These are phyloP conservation scores for Agrypnia vestita DNA, from an alignment of 1,140 invertebrate genomes.

Conservation along the genomic window DNA sequence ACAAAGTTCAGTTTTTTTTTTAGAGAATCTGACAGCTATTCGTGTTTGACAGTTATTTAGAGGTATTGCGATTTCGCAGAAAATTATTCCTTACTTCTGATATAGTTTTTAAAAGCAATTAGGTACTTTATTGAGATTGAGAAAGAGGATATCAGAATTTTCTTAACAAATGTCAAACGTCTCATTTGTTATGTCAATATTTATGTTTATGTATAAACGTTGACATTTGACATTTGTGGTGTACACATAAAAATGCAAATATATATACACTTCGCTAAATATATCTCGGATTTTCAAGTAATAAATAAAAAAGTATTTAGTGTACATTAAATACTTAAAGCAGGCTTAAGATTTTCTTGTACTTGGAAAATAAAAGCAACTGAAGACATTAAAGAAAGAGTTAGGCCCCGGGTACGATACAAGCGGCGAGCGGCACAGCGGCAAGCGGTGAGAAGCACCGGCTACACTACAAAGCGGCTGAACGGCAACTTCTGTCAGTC, in stretches of 20 bases:
- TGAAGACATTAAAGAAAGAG: background rate
- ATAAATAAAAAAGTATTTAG: no score
- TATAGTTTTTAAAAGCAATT: background rate
- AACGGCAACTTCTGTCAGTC: no score
- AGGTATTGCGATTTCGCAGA: background rate
- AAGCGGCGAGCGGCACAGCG: no score
- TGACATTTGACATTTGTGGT: background rate
- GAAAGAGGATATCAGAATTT: background rate
- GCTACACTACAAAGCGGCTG: no score
- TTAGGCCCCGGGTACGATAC: no score
- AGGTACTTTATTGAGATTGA: background rate
- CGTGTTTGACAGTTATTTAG: background rate
- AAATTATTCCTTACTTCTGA: background rate
- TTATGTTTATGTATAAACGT: background rate
- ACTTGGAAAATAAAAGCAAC: background rate
- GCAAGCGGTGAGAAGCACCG: no score
- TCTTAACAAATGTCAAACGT: background rate
- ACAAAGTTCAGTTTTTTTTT: slow-evolving; percentile 1
- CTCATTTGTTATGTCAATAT: background rate
- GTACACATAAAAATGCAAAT: no score
- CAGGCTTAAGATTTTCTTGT: no score
- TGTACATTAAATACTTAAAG: no score
- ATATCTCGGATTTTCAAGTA: no score
- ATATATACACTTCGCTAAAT: no score
- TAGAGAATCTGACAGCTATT: slow-evolving; percentile 12